A percentile compares a stretch with the other conserved stretches of the same genome.
phyloP scores from a whole-genome alignment of 2,888 invertebrate species.

The Euplagia quadripunctaria region DNA sequence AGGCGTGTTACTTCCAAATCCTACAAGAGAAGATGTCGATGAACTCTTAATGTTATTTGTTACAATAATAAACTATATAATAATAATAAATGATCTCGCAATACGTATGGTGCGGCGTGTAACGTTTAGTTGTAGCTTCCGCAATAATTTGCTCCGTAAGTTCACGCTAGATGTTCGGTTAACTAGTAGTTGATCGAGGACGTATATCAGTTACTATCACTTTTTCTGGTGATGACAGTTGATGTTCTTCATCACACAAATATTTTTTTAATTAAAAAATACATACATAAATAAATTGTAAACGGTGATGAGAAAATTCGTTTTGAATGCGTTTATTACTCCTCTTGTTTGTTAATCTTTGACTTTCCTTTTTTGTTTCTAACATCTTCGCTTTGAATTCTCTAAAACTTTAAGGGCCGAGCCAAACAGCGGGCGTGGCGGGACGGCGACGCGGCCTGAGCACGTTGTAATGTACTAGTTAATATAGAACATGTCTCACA shows the following conservation, averaged over 20 bases:
- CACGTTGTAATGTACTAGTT: too few relatives aligned
- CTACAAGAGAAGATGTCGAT: conserved; percentile 90
- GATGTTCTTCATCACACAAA: neutral
- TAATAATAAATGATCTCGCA: conserved; percentile 72
- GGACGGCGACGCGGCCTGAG: too few relatives aligned
- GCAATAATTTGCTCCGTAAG: conserved; percentile 60
- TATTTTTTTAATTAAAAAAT: too few relatives aligned
- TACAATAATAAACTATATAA: conserved; percentile 28
- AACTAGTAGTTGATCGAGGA: conserved; percentile 27
- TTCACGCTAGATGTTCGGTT: conserved; percentile 40
- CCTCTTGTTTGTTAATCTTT: neutral
- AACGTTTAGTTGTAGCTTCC: conserved; percentile 49
- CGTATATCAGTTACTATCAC: conserved; percentile 34
- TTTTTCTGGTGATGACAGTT: neutral
- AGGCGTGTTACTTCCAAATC: conserved; percentile 93
- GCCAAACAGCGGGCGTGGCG: too few relatives aligned
- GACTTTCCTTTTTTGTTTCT: neutral
- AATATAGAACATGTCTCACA: too few relatives aligned
- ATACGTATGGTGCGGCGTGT: conserved; percentile 69
- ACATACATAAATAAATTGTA: neutral
- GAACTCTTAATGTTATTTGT: conserved; percentile 58
- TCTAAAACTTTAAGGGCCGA: too few relatives aligned
- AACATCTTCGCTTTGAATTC: too few relatives aligned
- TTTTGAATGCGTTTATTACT: neutral
- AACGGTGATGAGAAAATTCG: neutral